Evolutionary conservation across 2,888 invertebrate species (phyloP), one percentile per base, ranked within the genome.

Genomic region (Yponomeuta plumbellus): DNA sequence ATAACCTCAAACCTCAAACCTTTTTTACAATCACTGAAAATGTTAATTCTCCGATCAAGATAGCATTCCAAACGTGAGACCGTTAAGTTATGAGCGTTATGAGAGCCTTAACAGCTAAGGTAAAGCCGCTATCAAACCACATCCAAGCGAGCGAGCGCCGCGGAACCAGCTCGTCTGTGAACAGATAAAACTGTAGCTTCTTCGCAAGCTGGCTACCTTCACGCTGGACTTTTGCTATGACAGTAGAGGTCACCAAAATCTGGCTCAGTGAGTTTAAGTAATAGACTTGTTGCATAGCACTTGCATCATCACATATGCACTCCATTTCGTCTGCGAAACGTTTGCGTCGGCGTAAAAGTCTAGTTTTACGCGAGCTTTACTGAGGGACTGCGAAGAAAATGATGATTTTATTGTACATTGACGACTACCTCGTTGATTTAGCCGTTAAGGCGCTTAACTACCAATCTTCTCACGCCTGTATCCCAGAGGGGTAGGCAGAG

Each of bases 251-350:
- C 44, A 52, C 44, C 44, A 52, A 17, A 52, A 11, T 13, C 17
- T 52, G 44, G 44, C 17, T 1, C 13, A 0, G 44, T 52, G 44
- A 52, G 17, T 2, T 52, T 0, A 34, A 57, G 20, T 59, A 59
- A 59, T 59, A 21, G 22, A 59, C 59, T 59, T 59, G 59, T 59
- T 59, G 59, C 59, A 52, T 52, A 13, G 44, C 44, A 52, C 44
- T 52, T 52, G 44, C 44, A 52, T 52, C 44, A 22, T 21, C 59
- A 57, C 57, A 59, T 21, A 59, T 59, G 59, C 21, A 59, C 59
- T 59, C 59, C 59, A 59, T 59, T 59, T 59, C 59, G 23, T 23
- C 21, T 59, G 22, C 59, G 20, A 59, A 22, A 23, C 59, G 44
- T 52, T 52, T 52, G 17, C 17, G 17, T 52, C 44, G 44, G 44